Conservation (phyloP, 2,888 invertebrate species). For the Dioctria linearis region DNA sequence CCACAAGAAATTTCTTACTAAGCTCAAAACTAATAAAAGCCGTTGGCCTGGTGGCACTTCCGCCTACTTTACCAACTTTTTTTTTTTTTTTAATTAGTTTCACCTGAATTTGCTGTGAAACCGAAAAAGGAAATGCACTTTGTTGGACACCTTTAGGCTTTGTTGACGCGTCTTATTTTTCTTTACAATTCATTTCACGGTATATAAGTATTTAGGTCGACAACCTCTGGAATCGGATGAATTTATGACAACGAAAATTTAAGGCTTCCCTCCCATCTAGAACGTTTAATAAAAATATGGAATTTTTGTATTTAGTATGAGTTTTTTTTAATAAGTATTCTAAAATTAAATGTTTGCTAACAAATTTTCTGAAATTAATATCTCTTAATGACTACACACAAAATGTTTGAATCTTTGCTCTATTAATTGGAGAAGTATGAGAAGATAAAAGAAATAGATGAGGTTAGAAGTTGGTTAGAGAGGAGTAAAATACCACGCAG, state of each 20-base stretch:
- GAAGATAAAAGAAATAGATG: too few relatives aligned
- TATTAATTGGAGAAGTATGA: too few relatives aligned
- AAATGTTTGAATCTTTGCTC: too few relatives aligned
- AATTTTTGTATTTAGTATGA: too few relatives aligned
- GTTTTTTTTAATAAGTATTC: too few relatives aligned
- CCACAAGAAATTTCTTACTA: constrained; percentile 11
- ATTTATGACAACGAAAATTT: background rate
- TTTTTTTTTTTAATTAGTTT: background rate
- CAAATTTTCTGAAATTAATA: too few relatives aligned
- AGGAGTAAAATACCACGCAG: too few relatives aligned
- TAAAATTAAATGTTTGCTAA: too few relatives aligned
- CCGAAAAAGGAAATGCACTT: constrained; percentile 31
- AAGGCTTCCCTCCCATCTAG: background rate
- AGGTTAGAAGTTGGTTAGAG: too few relatives aligned
- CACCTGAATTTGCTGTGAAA: constrained; percentile 14
- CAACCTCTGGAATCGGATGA: background rate
- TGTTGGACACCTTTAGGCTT: background rate
- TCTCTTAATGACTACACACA: too few relatives aligned
- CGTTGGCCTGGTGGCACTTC: constrained; percentile 32
- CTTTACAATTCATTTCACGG: background rate
- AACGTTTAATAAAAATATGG: background rate
- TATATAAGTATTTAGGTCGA: background rate
- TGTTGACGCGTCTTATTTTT: background rate
- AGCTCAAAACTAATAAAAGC: constrained; percentile 9
- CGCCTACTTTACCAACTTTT: constrained; percentile 12